Conservation (phyloP, 1,140 invertebrate genomes). For the Drosophila mauritiana region DNA sequence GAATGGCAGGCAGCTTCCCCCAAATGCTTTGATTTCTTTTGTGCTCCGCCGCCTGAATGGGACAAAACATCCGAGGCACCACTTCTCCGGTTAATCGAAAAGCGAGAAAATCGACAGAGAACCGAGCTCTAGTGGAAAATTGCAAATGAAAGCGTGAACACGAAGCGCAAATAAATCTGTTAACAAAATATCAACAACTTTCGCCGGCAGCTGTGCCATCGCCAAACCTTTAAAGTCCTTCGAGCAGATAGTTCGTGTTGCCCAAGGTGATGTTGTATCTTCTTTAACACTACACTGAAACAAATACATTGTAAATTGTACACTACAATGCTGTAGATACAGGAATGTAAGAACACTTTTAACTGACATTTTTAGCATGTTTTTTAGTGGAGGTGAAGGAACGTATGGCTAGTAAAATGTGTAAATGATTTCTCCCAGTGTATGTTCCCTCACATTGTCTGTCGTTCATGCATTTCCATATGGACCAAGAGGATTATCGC, state of each 20-base stretch:
- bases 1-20: slow-evolving; percentile 34
- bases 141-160: slow-evolving; percentile 52
- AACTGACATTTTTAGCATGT: too few relatives aligned
- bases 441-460: not conserved
- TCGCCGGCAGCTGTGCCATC: slow-evolving; percentile 12
- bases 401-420: not conserved
- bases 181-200: slow-evolving; percentile 64
- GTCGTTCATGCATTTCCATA: slow-evolving; percentile 40
- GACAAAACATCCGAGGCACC: slow-evolving; percentile 40
- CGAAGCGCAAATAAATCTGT: slow-evolving; percentile 57
- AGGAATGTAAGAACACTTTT: too few relatives aligned
- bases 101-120: slow-evolving; percentile 11
- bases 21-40: slow-evolving; percentile 46
- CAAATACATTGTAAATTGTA: not conserved
- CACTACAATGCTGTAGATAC: too few relatives aligned
- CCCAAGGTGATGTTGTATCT: slow-evolving; percentile 5
- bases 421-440: not conserved
- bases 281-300: not conserved
- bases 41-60: slow-evolving; percentile 26
- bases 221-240: slow-evolving; percentile 6
- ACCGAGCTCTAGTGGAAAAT: slow-evolving; percentile 32
- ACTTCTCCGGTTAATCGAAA: slow-evolving; percentile 52
- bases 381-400: too few relatives aligned
- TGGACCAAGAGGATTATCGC: slow-evolving; percentile 53
- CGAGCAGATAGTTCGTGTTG: slow-evolving; percentile 15